Conservation (phyloP, 2,888 invertebrate genomes). For the Drosophila mimica region DNA sequence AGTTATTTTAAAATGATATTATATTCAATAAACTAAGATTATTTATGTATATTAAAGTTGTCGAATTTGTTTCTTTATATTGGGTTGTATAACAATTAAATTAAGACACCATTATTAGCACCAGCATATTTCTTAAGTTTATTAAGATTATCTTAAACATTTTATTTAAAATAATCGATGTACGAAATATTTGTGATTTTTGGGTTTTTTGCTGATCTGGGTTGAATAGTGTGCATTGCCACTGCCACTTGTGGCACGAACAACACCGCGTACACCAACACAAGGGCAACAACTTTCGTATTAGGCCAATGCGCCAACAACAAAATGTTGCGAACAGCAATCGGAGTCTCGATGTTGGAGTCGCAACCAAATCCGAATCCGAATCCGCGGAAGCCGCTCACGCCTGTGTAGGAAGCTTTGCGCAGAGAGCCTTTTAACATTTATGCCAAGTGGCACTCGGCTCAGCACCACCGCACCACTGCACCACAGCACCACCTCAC, state of each 20-base stretch:
- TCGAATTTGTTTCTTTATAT: not conserved
- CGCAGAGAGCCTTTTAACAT: slow-evolving; percentile 74
- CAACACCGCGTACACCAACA: slow-evolving; percentile 62
- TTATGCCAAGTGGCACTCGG: slow-evolving; percentile 56
- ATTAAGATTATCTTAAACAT: not conserved
- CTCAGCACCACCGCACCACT: not conserved
- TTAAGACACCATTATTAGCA: not conserved
- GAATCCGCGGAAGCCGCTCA: slow-evolving; percentile 57
- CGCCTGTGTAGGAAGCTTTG: slow-evolving; percentile 62
- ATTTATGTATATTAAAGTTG: not conserved
- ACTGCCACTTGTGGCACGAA: slow-evolving; percentile 73
- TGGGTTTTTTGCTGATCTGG: slow-evolving; percentile 14
- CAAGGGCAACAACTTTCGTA: slow-evolving; percentile 80
- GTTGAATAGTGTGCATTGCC: slow-evolving; percentile 55
- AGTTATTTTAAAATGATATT: fast-evolving
- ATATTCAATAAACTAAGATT: not conserved
- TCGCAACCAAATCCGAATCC: slow-evolving; percentile 3
- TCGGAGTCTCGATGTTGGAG: slow-evolving; percentile 16
- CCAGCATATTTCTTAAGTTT: fast-evolving
- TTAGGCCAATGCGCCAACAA: slow-evolving; percentile 59
- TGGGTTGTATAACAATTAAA: no score
- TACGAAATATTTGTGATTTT: not conserved
- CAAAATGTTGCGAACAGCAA: slow-evolving; percentile 34
- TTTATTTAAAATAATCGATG: not conserved
- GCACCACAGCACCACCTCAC: not conserved